Evolutionary conservation across 2,888 invertebrate species (phyloP), one percentile per base, ranked within the genome.

Genomic region (Heliconius cydno): DNA sequence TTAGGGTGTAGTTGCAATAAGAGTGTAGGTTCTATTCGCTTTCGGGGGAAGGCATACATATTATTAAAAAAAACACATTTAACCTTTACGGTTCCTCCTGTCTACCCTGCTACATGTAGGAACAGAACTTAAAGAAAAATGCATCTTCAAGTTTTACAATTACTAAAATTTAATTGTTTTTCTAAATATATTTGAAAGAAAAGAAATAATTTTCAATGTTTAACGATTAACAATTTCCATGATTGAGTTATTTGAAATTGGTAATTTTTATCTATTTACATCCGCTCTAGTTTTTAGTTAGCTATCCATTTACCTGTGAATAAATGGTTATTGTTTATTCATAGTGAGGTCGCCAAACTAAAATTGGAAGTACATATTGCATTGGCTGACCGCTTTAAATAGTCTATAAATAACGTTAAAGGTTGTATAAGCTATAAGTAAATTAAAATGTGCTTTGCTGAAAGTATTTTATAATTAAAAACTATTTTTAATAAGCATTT

Each of bases 271-370:
- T 38, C 1, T 68, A 68, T 68, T 68, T 68, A 38, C n/a, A 68
- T n/a, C 5, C n/a, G 12, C 9, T 38, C n/a, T 38, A 30, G 30
- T 65, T 30, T 30, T 34, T 66, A 38, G n/a, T n/a, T 13, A 38
- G 38, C 19, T 28, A 3, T 68, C 38, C 5, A 38, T 1, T 68
- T 38, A 38, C 10, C n/a, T 38, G 28, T n/a, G 68, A 68, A 68
- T 68, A 68, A 38, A n/a, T 38, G 13, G n/a, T 13, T 68, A 68
- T 68, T 38, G 68, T 68, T 68, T 68, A 68, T 68, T 68, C 38
- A 38, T n/a, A 19, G 68, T 1, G 10, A 22, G n/a, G 22, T 67
- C 67, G n/a, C 67, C 38, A 68, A 38, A 68, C 68, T 68, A n/a
- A 68, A 38, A 68, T 68, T 68, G 67, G 67, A 67, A 67, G 38